phyloP scores from a whole-genome alignment of 2,888 invertebrate genomes.

The Cactoblastis cactorum region DNA sequence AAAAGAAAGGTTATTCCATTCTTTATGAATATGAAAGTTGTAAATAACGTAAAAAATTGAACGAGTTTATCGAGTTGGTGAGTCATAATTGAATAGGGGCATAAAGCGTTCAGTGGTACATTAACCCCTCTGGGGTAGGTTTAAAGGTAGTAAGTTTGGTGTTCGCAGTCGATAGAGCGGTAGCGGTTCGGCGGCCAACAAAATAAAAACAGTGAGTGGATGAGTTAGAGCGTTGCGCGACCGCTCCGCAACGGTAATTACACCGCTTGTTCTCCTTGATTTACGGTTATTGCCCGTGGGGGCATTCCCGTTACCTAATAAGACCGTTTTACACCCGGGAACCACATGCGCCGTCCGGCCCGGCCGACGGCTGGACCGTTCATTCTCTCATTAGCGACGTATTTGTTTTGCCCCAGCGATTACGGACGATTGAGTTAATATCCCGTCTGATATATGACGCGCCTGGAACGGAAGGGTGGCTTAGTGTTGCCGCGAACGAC shows the following conservation, averaged over 20 bases:
- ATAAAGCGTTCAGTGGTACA: slow-evolving; percentile 64
- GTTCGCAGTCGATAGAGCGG: slow-evolving; percentile 73
- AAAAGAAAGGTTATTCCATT: background rate
- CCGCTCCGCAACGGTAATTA: slow-evolving; percentile 78
- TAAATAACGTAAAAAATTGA: slow-evolving; percentile 31
- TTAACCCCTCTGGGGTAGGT: slow-evolving; percentile 70
- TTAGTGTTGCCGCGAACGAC: slow-evolving; percentile 38
- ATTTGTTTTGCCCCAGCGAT: slow-evolving; percentile 68
- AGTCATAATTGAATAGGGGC: slow-evolving; percentile 62
- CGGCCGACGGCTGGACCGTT: slow-evolving; percentile 54
- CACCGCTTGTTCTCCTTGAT: slow-evolving; percentile 80
- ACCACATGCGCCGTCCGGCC: slow-evolving; percentile 66
- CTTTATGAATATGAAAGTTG: slow-evolving; percentile 16
- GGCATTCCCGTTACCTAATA: slow-evolving; percentile 78
- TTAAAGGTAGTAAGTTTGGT: slow-evolving; percentile 73
- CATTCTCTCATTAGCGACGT: slow-evolving; percentile 73
- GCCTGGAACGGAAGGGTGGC: slow-evolving; percentile 55
- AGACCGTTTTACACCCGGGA: slow-evolving; percentile 75
- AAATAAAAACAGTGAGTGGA: slow-evolving; percentile 76
- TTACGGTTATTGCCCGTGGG: slow-evolving; percentile 80
- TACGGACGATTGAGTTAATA: slow-evolving; percentile 71
- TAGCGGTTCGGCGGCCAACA: slow-evolving; percentile 65
- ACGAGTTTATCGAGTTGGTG: slow-evolving; percentile 35
- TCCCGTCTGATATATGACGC: slow-evolving; percentile 63
- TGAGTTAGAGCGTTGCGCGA: slow-evolving; percentile 76